A percentile compares a stretch with the other conserved stretches of the same genome.
Conservation (phyloP, 2,113 vertebrate genomes). For the Seriola rivoliana region DNA sequence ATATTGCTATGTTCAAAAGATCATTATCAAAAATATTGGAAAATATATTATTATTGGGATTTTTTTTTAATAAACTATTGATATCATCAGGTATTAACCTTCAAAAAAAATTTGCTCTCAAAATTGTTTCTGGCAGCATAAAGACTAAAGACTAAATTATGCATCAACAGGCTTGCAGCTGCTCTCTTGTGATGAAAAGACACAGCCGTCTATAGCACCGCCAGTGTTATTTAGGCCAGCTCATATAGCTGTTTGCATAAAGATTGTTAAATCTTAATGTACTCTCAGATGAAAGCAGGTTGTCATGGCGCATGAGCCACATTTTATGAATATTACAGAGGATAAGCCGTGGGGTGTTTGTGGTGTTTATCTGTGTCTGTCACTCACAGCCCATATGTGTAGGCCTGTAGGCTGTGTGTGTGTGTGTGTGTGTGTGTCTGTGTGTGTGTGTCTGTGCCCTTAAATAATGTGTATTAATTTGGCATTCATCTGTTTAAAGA, state of each 20-base stretch:
- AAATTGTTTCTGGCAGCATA: background rate
- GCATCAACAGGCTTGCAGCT: constrained; percentile 19
- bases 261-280: constrained; percentile 55
- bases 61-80: no score
- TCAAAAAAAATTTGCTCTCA: no score
- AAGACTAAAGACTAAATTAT: constrained; percentile 15
- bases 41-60: background rate
- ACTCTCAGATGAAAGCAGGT: constrained; percentile 55
- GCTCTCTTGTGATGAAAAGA: constrained; percentile 22
- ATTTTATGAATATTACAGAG: constrained; percentile 58
- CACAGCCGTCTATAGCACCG: background rate
- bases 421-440: constrained; percentile 13
- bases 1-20: no score
- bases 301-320: constrained; percentile 36
- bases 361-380: constrained; percentile 40
- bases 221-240: constrained; percentile 60
- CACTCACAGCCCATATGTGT: constrained; percentile 27
- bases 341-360: constrained; percentile 51
- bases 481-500: constrained; percentile 18
- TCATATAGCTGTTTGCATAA: constrained; percentile 55
- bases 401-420: constrained; percentile 16
- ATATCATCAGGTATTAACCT: background rate
- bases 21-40: background rate
- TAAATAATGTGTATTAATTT: constrained; percentile 25
- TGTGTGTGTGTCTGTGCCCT: constrained; percentile 18